Conservation (phyloP, 2,797 vertebrate genomes). For the Podarcis lilfordi region DNA sequence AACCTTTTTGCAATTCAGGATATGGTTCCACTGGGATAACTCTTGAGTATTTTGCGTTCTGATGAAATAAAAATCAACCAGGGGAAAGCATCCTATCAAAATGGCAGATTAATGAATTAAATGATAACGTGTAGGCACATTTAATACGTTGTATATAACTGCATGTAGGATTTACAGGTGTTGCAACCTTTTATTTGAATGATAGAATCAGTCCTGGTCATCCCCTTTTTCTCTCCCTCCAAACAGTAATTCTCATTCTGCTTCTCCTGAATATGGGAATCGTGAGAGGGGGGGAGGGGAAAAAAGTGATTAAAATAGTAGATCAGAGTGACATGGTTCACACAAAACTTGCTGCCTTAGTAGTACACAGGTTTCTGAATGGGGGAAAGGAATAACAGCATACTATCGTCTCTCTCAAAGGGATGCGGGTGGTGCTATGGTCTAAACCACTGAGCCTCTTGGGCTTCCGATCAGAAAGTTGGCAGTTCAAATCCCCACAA, state of each 20-base stretch:
- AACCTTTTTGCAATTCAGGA: conserved; percentile 20
- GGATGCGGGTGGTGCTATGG: too few species aligned
- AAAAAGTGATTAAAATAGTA: conserved; percentile 31
- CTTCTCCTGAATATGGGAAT: conserved; percentile 40
- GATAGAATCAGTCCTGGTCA: conserved; percentile 33
- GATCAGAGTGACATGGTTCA: conserved; percentile 10
- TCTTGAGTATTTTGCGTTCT: conserved; percentile 27
- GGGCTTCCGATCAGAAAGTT: too few species aligned
- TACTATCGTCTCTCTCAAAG: neutral
- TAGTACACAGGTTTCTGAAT: neutral
- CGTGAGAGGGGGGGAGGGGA: conserved; percentile 7
- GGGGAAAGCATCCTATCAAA: neutral
- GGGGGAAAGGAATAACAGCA: neutral
- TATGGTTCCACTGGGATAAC: conserved; percentile 18
- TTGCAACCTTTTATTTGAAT: conserved; percentile 58
- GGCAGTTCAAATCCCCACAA: too few species aligned
- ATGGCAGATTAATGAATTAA: conserved; percentile 34
- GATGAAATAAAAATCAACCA: conserved; percentile 4
- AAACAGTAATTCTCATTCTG: conserved; percentile 49
- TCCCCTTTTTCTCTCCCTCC: conserved; percentile 51
- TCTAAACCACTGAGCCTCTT: too few species aligned
- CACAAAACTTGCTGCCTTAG: conserved; percentile 35
- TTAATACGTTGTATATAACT: conserved; percentile 48
- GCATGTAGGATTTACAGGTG: conserved; percentile 49
- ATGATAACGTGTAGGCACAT: conserved; percentile 24